Evolutionary conservation across 2,888 invertebrate species (phyloP).

Genomic region (Cheilosia impressa): DNA sequence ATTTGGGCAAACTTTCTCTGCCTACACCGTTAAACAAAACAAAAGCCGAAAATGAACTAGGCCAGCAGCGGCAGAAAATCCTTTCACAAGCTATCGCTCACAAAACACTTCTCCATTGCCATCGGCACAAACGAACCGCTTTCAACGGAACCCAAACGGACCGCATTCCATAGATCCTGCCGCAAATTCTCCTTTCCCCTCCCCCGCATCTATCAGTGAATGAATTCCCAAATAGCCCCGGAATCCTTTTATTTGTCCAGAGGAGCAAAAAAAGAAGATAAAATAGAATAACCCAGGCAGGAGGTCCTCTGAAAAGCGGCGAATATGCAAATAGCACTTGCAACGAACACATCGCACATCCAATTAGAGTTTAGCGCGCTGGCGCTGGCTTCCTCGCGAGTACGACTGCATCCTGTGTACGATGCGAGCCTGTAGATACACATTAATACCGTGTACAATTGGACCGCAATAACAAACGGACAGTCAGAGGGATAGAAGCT

Average conservation of each 20-base stretch:
- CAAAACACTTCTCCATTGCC: constrained; percentile 35
- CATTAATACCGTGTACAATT: neutral
- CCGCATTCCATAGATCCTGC: constrained; percentile 39
- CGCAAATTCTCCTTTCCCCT: neutral
- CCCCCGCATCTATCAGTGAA: constrained; percentile 16
- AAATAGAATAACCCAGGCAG: neutral
- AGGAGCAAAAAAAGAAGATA: neutral
- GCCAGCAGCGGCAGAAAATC: constrained; percentile 28
- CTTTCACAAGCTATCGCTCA: constrained; percentile 58
- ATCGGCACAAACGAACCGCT: constrained; percentile 22
- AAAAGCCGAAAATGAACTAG: constrained; percentile 20
- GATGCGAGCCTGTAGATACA: constrained; percentile 1
- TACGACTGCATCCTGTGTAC: neutral
- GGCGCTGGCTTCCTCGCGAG: neutral
- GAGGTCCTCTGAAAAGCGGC: constrained; percentile 5
- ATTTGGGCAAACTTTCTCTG: constrained; percentile 52
- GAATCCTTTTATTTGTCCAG: constrained; percentile 52
- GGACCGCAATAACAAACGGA: constrained; percentile 8
- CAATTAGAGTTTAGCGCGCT: constrained; percentile 40
- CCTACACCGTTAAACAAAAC: constrained; percentile 18
- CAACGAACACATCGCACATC: constrained; percentile 44
- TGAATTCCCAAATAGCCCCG: constrained; percentile 46
- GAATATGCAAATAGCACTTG: constrained; percentile 53
- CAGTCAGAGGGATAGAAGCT: neutral
- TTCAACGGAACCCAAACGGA: constrained; percentile 30